A percentile compares a stretch with the other conserved stretches of the same genome.
Conservation (phyloP, 2,113 vertebrate genomes). For the Campylomormyrus numenius region DNA sequence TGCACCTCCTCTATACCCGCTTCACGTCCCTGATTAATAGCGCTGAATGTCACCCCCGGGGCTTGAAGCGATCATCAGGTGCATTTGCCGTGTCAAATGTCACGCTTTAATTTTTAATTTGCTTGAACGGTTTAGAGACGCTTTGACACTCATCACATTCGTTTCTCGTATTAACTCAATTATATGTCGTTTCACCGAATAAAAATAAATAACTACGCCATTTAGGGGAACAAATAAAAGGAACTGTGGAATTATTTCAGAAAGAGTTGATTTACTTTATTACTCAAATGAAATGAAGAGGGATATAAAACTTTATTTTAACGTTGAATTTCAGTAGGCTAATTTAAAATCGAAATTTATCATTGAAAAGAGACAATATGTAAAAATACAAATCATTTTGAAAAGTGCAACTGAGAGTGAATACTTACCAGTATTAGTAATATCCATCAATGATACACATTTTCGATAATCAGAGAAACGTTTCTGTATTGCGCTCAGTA, state of each 20-base stretch:
- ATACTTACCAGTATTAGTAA: not conserved
- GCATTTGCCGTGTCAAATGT: conserved; percentile 66
- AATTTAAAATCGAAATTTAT: not conserved
- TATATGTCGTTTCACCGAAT: conserved; percentile 52
- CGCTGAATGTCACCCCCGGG: conserved; percentile 58
- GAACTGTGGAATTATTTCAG: conserved; percentile 37
- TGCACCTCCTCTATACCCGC: too few species aligned
- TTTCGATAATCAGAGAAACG: not conserved
- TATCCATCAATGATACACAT: not conserved
- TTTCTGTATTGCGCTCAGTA: not conserved
- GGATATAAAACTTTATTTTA: not conserved
- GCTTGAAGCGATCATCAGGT: conserved; percentile 59
- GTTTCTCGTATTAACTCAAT: conserved; percentile 85
- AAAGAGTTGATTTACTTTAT: not conserved
- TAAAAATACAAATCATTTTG: not conserved
- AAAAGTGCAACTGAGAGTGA: not conserved
- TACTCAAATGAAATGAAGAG: not conserved
- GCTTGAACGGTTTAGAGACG: conserved; percentile 87
- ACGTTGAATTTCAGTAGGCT: not conserved
- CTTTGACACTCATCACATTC: conserved; percentile 78
- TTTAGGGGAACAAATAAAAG: conserved; percentile 58
- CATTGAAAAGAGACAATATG: not conserved
- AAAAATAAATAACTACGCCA: conserved; percentile 46
- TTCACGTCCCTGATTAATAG: conserved; percentile 55
- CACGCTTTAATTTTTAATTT: conserved; percentile 80